A percentile compares a stretch with the other conserved stretches of the same genome.
Conservation (phyloP, 2,113 vertebrate species). For the Halichoerus grypus region DNA sequence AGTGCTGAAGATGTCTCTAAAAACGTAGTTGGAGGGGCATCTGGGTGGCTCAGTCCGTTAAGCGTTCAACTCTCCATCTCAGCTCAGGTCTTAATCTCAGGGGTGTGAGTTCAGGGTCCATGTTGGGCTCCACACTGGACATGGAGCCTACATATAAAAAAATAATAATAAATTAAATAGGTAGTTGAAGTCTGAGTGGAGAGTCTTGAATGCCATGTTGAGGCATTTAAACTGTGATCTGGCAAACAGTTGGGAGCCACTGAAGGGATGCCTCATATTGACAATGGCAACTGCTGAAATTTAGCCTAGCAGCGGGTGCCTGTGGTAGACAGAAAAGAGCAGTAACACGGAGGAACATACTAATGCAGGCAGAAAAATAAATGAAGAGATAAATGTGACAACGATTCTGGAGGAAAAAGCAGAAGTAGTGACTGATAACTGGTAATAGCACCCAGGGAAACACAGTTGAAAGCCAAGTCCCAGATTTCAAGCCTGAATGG, state of each 20-base stretch:
- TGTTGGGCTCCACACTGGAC: neutral
- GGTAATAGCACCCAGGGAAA: neutral
- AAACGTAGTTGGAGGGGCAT: neutral
- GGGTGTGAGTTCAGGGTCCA: neutral
- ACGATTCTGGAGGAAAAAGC: neutral
- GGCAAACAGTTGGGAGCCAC: neutral
- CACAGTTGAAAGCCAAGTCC: neutral
- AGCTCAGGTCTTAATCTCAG: neutral
- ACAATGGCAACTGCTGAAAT: conserved; percentile 7
- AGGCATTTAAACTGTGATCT: neutral
- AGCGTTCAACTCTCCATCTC: neutral
- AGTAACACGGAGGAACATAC: neutral
- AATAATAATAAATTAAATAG: neutral
- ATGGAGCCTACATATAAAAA: neutral
- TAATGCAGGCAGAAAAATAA: neutral
- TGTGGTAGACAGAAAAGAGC: neutral
- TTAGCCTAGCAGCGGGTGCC: neutral
- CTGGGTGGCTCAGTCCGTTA: neutral
- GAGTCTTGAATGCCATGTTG: neutral
- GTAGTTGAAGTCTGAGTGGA: neutral
- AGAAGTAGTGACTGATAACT: neutral
- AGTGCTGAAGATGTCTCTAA: neutral
- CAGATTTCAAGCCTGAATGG: neutral
- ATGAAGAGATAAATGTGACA: neutral
- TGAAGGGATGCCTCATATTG: neutral